Percentiles rank a stretch among this genome's conserved stretches.
Evolutionary conservation across 2,113 vertebrate genomes (phyloP).

Genomic region (Rutilus rutilus): DNA sequence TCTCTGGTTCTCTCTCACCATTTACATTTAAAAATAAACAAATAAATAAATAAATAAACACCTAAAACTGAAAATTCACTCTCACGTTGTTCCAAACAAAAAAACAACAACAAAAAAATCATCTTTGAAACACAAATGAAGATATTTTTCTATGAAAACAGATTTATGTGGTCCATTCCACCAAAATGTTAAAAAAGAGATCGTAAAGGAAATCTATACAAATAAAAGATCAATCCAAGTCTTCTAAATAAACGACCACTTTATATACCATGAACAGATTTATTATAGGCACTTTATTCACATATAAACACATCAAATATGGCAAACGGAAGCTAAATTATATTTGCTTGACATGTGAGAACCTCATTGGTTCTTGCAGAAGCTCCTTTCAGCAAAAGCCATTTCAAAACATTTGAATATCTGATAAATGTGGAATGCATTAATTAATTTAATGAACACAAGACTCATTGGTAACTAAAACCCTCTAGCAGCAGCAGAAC

Average conservation of each 20-base stretch:
- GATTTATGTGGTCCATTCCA: neutral
- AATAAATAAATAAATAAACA: neutral
- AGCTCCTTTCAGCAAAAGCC: neutral
- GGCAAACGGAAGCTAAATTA: too few relatives aligned
- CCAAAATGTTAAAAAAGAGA: too few relatives aligned
- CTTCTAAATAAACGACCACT: too few relatives aligned
- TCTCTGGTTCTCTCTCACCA: neutral
- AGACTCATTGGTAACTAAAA: neutral
- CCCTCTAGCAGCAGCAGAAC: neutral
- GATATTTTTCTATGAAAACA: neutral
- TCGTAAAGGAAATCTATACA: too few relatives aligned
- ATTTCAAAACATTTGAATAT: conserved; percentile 5
- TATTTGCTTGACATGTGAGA: too few relatives aligned
- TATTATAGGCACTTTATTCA: too few relatives aligned
- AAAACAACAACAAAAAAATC: too few relatives aligned
- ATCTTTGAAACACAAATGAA: neutral
- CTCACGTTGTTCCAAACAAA: neutral
- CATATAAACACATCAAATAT: too few relatives aligned
- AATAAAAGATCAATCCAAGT: too few relatives aligned
- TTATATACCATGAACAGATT: too few relatives aligned
- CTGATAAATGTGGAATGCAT: neutral
- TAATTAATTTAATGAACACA: neutral
- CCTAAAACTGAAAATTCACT: neutral
- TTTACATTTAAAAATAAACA: neutral
- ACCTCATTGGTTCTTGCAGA: too few relatives aligned